These are phyloP conservation scores for Tympanuchus pallidicinctus DNA, from an alignment of 2,113 vertebrate genomes.

Conservation along the genomic window DNA sequence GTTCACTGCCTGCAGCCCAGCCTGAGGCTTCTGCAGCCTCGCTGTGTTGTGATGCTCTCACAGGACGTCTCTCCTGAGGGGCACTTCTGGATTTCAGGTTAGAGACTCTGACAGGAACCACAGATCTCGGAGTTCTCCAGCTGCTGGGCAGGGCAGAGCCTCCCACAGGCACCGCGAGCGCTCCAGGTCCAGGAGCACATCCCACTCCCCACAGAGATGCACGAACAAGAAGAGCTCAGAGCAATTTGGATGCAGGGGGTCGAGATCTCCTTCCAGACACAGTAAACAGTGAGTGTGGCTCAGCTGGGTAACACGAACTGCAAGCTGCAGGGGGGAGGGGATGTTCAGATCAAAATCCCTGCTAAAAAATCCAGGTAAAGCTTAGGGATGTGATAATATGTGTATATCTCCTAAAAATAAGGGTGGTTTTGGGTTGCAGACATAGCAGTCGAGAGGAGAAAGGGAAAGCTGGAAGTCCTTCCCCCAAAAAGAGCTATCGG, in stretches of 20 bases:
- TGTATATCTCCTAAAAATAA: background rate
- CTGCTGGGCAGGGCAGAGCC: constrained; percentile 13
- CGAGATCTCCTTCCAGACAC: constrained; percentile 60
- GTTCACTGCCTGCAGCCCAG: fast-evolving
- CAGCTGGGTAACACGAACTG: fast-evolving
- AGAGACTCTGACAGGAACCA: constrained; percentile 21
- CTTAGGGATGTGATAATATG: fast-evolving
- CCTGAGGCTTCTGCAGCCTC: background rate
- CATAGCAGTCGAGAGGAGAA: constrained; percentile 70
- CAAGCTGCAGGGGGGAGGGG: background rate
- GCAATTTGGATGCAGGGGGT: constrained; percentile 16
- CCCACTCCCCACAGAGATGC: constrained; percentile 61
- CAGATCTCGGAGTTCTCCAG: background rate
- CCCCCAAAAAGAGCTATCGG: constrained; percentile 74
- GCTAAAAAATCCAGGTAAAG: fast-evolving
- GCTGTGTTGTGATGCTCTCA: fast-evolving
- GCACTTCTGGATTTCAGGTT: constrained; percentile 24
- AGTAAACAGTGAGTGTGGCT: constrained; percentile 69
- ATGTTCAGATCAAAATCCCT: background rate
- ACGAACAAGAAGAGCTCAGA: constrained; percentile 31
- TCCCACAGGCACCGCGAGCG: background rate
- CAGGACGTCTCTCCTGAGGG: background rate
- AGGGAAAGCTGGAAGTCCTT: constrained; percentile 72
- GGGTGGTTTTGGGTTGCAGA: constrained; percentile 39
- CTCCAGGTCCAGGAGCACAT: constrained; percentile 64